A percentile compares a stretch with the other conserved stretches of the same genome.
phyloP scores from a whole-genome alignment of 2,888 invertebrate genomes.

The Hoplodrina blanda region DNA sequence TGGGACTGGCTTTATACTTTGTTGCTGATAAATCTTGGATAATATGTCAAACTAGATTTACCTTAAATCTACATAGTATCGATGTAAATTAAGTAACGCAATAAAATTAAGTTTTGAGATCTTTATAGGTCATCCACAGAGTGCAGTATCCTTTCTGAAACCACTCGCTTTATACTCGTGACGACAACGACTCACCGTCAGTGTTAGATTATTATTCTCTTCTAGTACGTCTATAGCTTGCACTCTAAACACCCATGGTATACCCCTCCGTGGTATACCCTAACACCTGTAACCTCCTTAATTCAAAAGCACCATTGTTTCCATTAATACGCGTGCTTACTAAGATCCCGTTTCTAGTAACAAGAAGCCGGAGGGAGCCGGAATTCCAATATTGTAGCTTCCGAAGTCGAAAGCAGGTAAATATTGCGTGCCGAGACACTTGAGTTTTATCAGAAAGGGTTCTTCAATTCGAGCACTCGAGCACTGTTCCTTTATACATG shows the following conservation, averaged over 20 bases:
- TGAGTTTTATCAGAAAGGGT: conserved; percentile 52
- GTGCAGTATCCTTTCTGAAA: neutral
- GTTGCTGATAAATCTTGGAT: neutral
- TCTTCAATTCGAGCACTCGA: conserved; percentile 42
- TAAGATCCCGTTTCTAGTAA: conserved; percentile 44
- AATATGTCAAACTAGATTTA: neutral
- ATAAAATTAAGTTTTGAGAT: neutral
- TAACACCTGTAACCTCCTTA: neutral
- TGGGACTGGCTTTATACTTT: neutral
- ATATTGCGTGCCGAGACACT: conserved; percentile 55
- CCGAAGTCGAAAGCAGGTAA: conserved; percentile 53
- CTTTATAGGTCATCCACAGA: neutral
- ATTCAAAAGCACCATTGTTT: conserved; percentile 4
- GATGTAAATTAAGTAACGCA: neutral
- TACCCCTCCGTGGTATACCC: neutral
- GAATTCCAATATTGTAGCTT: conserved; percentile 60
- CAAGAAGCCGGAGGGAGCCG: conserved; percentile 19
- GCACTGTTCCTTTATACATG: conserved; percentile 31
- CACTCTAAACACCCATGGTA: neutral
- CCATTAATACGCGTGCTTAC: conserved; percentile 3
- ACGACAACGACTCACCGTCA: neutral
- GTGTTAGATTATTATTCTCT: neutral
- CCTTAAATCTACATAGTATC: neutral
- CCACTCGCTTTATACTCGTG: neutral
- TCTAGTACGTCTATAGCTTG: neutral